Percentiles rank a stretch among this genome's conserved stretches.
These are phyloP conservation scores for Ceratitis capitata DNA, from an alignment of 1,140 invertebrate genomes.

Conservation along the genomic window DNA sequence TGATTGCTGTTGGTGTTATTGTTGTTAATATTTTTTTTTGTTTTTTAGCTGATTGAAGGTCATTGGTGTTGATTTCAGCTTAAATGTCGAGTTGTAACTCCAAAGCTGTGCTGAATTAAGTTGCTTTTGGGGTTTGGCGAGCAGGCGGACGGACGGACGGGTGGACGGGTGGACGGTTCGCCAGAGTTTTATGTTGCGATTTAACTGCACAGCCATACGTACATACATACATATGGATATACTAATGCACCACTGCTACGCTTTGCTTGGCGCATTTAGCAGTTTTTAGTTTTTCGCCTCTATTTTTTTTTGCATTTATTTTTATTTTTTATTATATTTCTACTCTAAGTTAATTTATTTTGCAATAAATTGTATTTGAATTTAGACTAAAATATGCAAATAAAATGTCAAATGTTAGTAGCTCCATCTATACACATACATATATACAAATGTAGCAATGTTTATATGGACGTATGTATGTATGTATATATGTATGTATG, in stretches of 20 bases:
- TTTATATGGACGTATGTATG: not conserved
- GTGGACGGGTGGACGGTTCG: too few relatives aligned
- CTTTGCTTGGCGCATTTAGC: not conserved
- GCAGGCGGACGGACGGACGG: too few relatives aligned
- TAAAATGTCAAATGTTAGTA: conserved; percentile 27
- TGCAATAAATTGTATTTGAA: conserved; percentile 24
- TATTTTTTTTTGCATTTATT: not conserved
- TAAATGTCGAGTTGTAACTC: conserved; percentile 30
- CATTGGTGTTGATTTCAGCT: conserved; percentile 20
- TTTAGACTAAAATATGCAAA: conserved; percentile 1
- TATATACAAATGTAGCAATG: not conserved
- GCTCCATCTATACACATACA: not conserved
- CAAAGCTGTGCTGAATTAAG: not conserved
- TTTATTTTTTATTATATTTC: not conserved
- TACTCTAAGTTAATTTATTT: conserved; percentile 30
- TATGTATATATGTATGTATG: not conserved
- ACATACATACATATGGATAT: not conserved
- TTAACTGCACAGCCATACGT: not conserved
- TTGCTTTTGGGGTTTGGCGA: too few relatives aligned
- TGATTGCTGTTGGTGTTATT: not conserved
- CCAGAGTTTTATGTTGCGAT: not conserved
- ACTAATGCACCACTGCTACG: not conserved
- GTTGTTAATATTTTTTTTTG: too few relatives aligned
- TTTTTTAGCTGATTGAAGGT: conserved; percentile 35
- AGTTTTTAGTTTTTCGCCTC: not conserved